Evolutionary conservation across 2,797 vertebrate genomes (phyloP), one percentile per base, ranked within the genome.

Genomic region (Hoplostethus mediterraneus): DNA sequence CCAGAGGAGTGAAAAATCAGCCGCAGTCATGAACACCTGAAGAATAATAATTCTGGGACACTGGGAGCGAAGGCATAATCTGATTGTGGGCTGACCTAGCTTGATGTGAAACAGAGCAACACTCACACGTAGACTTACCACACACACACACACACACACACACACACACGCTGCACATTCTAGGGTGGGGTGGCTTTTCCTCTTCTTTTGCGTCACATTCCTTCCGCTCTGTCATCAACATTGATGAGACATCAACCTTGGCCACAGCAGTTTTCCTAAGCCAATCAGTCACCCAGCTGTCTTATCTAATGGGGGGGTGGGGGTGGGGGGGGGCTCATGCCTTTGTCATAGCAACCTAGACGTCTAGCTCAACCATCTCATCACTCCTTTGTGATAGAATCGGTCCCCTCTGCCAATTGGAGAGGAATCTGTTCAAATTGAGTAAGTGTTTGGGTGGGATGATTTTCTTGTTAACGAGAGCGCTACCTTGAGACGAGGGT

Each of bases 221-320:
- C 82, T 89, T 80, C 62, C 66, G 16, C 67, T 84, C 84, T 89
- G 80, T 91, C 84, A 77, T 74, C 87, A 65, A 81, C 75, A 82
- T 67, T 67, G 74, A 83, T 81, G 74, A 89, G 71, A 82, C 81
- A 65, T 40, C 56, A 69, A 64, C 76, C 74, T 63, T 60, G 77
- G 74, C 73, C 33, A 38, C 48, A 77, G 84, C 60, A 30, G 67
- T 75, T 88, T 82, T 73, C 57, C 60, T 55, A 67, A 87, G 82
- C 71, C 63, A 64, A 73, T 86, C 75, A 85, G 61, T 90, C 89
- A 81, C 72, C 70, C 85, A 80, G 71, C 83, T 90, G 79, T 89
- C 81, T 87, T 77, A 87, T 84, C 71, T 81, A 82, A 86, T 70
- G 60, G 58, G 60, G 40, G 52, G 38, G 7, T 8, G 1, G 38